phyloP scores from a whole-genome alignment of 1,140 invertebrate species.

The Alviniconcha marisindica region DNA sequence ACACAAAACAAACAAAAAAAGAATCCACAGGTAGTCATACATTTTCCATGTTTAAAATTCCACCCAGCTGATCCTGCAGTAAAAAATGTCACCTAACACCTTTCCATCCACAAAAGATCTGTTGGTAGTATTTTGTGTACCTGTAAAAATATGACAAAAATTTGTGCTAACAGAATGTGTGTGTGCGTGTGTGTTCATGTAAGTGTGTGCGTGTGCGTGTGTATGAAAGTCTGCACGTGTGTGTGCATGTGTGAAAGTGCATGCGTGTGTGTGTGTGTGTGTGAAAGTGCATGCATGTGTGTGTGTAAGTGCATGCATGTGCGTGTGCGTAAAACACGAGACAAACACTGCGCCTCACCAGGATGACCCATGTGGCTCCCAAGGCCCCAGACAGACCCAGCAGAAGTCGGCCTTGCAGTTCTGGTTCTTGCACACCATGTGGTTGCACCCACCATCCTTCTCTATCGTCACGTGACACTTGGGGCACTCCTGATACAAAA shows the following conservation, averaged over 20 bases:
- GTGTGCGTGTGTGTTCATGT: not conserved
- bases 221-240: not conserved
- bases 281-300: not conserved
- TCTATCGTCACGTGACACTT: constrained; percentile 97
- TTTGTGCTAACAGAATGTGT: too few species aligned
- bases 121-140: too few species aligned
- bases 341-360: constrained; percentile 81
- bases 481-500: constrained; percentile 88
- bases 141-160: too few species aligned
- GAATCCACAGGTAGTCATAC: too few species aligned
- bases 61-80: too few species aligned
- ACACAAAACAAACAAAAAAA: too few species aligned
- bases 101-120: too few species aligned
- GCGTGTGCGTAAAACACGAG: too few species aligned
- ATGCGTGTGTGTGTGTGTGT: not conserved
- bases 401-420: constrained; percentile 99
- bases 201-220: not conserved
- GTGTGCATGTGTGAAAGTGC: too few species aligned
- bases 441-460: constrained; percentile 97
- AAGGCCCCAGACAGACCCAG: constrained; percentile 99
- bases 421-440: constrained; percentile 99
- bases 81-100: too few species aligned
- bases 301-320: not conserved
- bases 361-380: constrained; percentile 98
- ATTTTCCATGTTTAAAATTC: too few species aligned